Conservation (phyloP, 2,888 invertebrate species). For the Drosophila falleni region DNA sequence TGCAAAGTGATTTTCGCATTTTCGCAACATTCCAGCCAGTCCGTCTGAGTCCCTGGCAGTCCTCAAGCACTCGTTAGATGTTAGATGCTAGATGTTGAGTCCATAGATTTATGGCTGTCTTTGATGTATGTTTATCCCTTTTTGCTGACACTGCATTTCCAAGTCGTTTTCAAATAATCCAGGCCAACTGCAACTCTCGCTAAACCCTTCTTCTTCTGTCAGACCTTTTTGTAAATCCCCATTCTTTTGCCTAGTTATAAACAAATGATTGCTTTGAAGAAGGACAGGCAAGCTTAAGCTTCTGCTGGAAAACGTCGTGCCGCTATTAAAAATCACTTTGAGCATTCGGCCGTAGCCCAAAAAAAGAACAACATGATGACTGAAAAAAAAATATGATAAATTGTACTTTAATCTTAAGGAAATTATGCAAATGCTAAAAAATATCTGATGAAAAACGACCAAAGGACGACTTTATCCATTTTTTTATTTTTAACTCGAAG, state of each 20-base stretch:
- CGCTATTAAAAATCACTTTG: slow-evolving; percentile 80
- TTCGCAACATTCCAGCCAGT: slow-evolving; percentile 23
- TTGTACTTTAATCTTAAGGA: slow-evolving; percentile 78
- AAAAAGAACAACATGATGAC: slow-evolving; percentile 52
- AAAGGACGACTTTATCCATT: not conserved
- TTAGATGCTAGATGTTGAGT: slow-evolving; percentile 19
- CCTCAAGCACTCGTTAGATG: slow-evolving; percentile 23
- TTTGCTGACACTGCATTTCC: slow-evolving; percentile 64
- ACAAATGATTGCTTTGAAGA: slow-evolving; percentile 56
- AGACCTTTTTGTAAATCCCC: slow-evolving; percentile 31
- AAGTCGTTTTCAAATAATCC: slow-evolving; percentile 14
- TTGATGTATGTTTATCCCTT: slow-evolving; percentile 66
- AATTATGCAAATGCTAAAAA: slow-evolving; percentile 74
- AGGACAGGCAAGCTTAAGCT: slow-evolving; percentile 52
- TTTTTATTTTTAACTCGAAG: not conserved
- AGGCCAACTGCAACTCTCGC: slow-evolving; percentile 25
- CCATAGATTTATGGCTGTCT: slow-evolving; percentile 70
- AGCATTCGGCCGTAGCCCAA: slow-evolving; percentile 62
- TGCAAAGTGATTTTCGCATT: slow-evolving; percentile 69
- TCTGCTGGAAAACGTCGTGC: slow-evolving; percentile 45
- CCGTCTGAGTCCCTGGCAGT: not conserved
- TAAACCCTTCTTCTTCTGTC: slow-evolving; percentile 11
- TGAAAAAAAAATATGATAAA: slow-evolving; percentile 71
- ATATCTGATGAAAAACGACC: slow-evolving; percentile 37
- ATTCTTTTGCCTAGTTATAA: slow-evolving; percentile 38